These are phyloP conservation scores for Gobionotothen gibberifrons DNA, from an alignment of 2,797 vertebrate species.

Conservation along the genomic window DNA sequence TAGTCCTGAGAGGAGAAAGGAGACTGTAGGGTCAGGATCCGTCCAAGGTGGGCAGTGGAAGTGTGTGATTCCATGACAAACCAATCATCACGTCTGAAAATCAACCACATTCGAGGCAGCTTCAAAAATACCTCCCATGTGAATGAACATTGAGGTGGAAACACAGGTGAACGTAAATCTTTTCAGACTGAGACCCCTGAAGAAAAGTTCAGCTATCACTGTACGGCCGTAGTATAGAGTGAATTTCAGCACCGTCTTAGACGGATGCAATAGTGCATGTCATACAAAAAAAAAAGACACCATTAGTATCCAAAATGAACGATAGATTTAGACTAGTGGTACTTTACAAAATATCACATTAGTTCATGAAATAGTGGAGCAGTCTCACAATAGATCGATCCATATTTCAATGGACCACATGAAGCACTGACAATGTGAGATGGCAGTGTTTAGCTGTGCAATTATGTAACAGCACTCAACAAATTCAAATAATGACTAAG, in stretches of 20 bases:
- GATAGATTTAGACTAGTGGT: slow-evolving; percentile 46
- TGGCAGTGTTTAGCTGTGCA: slow-evolving; percentile 61
- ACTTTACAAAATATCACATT: slow-evolving; percentile 62
- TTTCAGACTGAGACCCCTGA: slow-evolving; percentile 40
- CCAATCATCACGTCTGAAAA: slow-evolving; percentile 30
- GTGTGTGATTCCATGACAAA: slow-evolving; percentile 44
- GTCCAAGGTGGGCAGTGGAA: slow-evolving; percentile 42
- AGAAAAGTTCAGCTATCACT: slow-evolving; percentile 65
- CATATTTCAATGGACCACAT: slow-evolving; percentile 41
- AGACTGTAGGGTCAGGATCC: slow-evolving; percentile 24
- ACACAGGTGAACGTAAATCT: slow-evolving; percentile 23
- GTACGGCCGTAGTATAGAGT: slow-evolving; percentile 45
- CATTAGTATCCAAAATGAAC: slow-evolving; percentile 34
- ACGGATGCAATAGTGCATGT: slow-evolving; percentile 54
- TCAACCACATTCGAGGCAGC: slow-evolving; percentile 21
- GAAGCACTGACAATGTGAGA: slow-evolving; percentile 45
- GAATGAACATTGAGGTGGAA: slow-evolving; percentile 21
- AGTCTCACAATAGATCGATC: slow-evolving; percentile 47
- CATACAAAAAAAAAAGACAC: slow-evolving; percentile 30
- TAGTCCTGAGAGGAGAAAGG: slow-evolving; percentile 67
- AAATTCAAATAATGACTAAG: background rate
- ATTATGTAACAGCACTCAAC: slow-evolving; percentile 48
- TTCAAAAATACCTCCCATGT: slow-evolving; percentile 32
- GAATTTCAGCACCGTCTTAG: slow-evolving; percentile 44
- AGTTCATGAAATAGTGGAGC: slow-evolving; percentile 59